phyloP scores from a whole-genome alignment of 2,888 invertebrate species.

The Plutella xylostella region DNA sequence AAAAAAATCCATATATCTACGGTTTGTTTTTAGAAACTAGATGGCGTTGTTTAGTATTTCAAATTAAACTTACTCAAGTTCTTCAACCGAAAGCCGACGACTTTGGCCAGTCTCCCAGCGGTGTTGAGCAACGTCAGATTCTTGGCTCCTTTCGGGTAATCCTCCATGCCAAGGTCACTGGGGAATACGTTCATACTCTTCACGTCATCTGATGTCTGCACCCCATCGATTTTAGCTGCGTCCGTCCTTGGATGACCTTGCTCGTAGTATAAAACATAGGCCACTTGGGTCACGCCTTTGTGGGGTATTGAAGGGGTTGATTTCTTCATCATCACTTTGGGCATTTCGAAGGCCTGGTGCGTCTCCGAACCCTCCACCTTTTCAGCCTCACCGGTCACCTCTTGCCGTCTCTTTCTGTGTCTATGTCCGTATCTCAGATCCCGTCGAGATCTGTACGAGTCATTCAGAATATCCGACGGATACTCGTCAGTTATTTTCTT shows the following conservation, averaged over 20 bases:
- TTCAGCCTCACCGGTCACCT: constrained; percentile 27
- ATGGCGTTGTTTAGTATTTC: too few species aligned
- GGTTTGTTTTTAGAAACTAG: too few species aligned
- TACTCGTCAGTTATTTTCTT: constrained; percentile 43
- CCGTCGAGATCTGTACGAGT: constrained; percentile 35
- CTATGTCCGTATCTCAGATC: constrained; percentile 37
- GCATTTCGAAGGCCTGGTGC: constrained; percentile 33
- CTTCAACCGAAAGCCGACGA: constrained; percentile 52
- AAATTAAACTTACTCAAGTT: constrained; percentile 45
- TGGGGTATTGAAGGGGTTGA: constrained; percentile 29
- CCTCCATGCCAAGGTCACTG: constrained; percentile 45
- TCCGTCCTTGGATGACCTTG: constrained; percentile 46
- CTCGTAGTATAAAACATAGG: constrained; percentile 58
- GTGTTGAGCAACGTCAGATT: constrained; percentile 51
- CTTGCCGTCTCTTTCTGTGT: constrained; percentile 53
- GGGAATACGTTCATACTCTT: constrained; percentile 45
- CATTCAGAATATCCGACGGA: constrained; percentile 38
- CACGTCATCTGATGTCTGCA: constrained; percentile 38
- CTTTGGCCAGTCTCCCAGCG: constrained; percentile 46
- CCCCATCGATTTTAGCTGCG: constrained; percentile 28
- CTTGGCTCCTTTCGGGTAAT: constrained; percentile 39
- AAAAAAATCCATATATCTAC: too few species aligned
- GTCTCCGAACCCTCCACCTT: constrained; percentile 29
- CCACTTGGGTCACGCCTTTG: constrained; percentile 42
- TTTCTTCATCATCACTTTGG: constrained; percentile 47